Conservation (phyloP, 2,888 invertebrate genomes). For the Aricia artaxerxes region DNA sequence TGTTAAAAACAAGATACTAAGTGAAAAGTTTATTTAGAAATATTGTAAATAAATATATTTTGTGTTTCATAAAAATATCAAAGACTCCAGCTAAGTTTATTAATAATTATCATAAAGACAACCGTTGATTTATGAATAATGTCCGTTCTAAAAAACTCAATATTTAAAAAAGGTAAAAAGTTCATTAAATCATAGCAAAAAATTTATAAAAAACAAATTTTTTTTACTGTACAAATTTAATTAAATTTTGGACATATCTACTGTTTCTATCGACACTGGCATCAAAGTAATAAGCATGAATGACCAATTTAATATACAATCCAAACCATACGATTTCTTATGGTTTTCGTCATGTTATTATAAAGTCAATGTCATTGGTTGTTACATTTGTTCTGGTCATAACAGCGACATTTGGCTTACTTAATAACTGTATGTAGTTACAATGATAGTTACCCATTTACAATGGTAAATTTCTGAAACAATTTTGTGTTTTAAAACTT, state of each 20-base stretch:
- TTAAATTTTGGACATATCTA: not conserved
- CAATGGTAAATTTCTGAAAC: not conserved
- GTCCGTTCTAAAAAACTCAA: too few relatives aligned
- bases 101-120: too few relatives aligned
- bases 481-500: not conserved
- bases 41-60: too few relatives aligned
- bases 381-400: not conserved
- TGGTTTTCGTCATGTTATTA: slow-evolving; percentile 17
- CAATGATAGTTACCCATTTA: not conserved
- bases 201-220: too few relatives aligned
- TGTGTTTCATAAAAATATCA: too few relatives aligned
- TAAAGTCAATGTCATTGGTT: slow-evolving; percentile 3
- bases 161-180: too few relatives aligned
- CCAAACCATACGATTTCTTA: not conserved
- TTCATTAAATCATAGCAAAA: too few relatives aligned
- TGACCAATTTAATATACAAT: slow-evolving; percentile 7
- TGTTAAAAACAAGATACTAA: not conserved
- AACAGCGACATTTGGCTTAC: not conserved
- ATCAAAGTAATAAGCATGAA: slow-evolving; percentile 2
- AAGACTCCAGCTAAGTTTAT: too few relatives aligned
- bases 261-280: not conserved
- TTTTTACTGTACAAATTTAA: not conserved
- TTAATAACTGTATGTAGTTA: not conserved
- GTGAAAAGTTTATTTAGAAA: too few relatives aligned
- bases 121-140: too few relatives aligned